A percentile compares a stretch with the other conserved stretches of the same genome.
Evolutionary conservation across 2,113 vertebrate species (phyloP).

Genomic region (Tapirus terrestris): DNA sequence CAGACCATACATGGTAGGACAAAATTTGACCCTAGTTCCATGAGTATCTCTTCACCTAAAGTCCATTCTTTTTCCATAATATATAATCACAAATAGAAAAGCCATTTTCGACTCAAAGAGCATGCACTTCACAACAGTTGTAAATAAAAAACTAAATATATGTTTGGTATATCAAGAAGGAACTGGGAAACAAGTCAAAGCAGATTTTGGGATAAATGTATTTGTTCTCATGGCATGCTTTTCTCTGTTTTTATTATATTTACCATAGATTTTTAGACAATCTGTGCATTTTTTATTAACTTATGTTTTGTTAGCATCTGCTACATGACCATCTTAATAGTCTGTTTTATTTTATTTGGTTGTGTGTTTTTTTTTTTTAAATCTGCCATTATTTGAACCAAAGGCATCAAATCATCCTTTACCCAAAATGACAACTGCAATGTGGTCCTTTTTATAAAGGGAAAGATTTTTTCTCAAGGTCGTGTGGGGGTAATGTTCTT

Average conservation of each 20-base stretch:
- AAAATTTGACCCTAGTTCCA: not conserved
- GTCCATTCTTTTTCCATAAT: not conserved
- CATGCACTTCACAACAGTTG: not conserved
- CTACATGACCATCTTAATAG: not conserved
- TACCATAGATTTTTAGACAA: not conserved
- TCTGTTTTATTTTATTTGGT: not conserved
- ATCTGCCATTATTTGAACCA: conserved; percentile 4
- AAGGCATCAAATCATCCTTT: conserved; percentile 6
- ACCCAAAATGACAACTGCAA: not conserved
- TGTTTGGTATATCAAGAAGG: not conserved
- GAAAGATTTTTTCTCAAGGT: conserved; percentile 27
- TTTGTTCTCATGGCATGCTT: not conserved
- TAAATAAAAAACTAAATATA: not conserved
- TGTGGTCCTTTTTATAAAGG: not conserved
- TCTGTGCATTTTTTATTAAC: not conserved
- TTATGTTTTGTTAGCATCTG: not conserved
- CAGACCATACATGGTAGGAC: not conserved
- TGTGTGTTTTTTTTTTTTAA: not conserved
- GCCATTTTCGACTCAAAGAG: not conserved
- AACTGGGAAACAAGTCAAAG: not conserved
- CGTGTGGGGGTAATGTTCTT: conserved; percentile 15
- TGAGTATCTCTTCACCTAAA: not conserved
- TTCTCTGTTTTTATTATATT: not conserved
- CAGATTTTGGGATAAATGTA: not conserved
- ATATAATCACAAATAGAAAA: not conserved